Percentiles rank a stretch among this genome's conserved stretches.
These are phyloP conservation scores for Pyrrhia umbra DNA, from an alignment of 2,888 invertebrate genomes.

Conservation along the genomic window DNA sequence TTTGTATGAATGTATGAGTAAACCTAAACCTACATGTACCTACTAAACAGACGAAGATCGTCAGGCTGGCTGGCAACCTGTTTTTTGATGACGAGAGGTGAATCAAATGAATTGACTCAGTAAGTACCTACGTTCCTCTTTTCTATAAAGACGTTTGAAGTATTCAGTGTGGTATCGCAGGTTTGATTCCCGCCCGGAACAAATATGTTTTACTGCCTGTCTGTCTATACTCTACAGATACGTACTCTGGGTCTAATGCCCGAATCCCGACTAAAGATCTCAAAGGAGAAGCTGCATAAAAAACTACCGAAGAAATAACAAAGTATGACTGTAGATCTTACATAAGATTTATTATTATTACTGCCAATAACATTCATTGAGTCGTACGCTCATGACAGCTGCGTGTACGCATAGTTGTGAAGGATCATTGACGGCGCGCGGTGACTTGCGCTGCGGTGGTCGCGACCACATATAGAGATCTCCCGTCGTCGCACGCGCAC, in stretches of 20 bases:
- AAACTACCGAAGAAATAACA: not conserved
- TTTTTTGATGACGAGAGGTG: too few relatives aligned
- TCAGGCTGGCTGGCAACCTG: too few relatives aligned
- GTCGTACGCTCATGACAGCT: slow-evolving; percentile 52
- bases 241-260: not conserved
- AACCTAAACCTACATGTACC: too few relatives aligned
- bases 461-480: slow-evolving; percentile 70
- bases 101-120: too few relatives aligned
- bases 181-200: too few relatives aligned
- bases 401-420: slow-evolving; percentile 60
- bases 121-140: too few relatives aligned
- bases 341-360: slow-evolving; percentile 53
- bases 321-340: slow-evolving; percentile 5
- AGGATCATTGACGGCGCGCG: slow-evolving; percentile 67
- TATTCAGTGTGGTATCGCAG: too few relatives aligned
- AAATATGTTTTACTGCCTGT: too few relatives aligned
- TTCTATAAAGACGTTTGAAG: too few relatives aligned
- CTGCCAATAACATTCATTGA: slow-evolving; percentile 53
- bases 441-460: slow-evolving; percentile 66
- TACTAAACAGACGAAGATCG: too few relatives aligned
- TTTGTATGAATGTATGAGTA: too few relatives aligned
- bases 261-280: not conserved
- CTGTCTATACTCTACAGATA: too few relatives aligned
- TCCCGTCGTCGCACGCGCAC: slow-evolving; percentile 70
- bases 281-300: not conserved